Evolutionary conservation across 2,888 invertebrate species (phyloP), one percentile per base, ranked within the genome.

Genomic region (Acrocyrtus sp.): DNA sequence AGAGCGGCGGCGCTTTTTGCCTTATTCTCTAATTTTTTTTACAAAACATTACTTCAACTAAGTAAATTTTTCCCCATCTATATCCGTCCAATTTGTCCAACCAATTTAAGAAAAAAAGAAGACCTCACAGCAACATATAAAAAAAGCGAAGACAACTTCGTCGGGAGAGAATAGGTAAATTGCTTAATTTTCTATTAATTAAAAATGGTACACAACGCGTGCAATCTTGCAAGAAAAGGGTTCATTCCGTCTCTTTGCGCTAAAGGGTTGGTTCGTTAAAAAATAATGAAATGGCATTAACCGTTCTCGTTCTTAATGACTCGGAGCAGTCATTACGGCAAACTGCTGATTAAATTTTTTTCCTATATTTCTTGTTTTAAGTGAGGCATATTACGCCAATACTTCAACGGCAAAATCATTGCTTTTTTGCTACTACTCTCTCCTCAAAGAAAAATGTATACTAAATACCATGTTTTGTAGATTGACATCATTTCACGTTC

Each of bases 271-370:
- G 6, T 34, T 34, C 12, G 5, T 34, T 34, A 34, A 5, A 34
- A 34, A 12, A 41, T 53, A 67, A 58, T 67, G 67, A 67, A 66
- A 67, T 60, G 67, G 60, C 53, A 68, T 68, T 68, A 68, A 68
- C 68, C 68, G 58, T 68, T 68, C 53, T 68, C 61, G 54, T 61
- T 61, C 34, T 58, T 69, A 69, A 69, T 69, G 69, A 69, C 69
- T 61, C 61, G 69, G 48, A 69, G 69, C 69, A 69, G 61, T 56
- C 54, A 69, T 68, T 69, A 69, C 54, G 51, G 48, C 54, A 69
- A 69, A 69, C 61, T 69, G 69, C 69, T 69, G 69, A 69, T 69
- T 69, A 69, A 69, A 61, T 69, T 69, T 69, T 68, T 62, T 51
- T 41, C n/a, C 57, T 60, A 26, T 51, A 48, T 21, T 54, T 43